A percentile compares a stretch with the other conserved stretches of the same genome.
phyloP scores from a whole-genome alignment of 2,888 invertebrate species.

The Lydus trimaculatus region DNA sequence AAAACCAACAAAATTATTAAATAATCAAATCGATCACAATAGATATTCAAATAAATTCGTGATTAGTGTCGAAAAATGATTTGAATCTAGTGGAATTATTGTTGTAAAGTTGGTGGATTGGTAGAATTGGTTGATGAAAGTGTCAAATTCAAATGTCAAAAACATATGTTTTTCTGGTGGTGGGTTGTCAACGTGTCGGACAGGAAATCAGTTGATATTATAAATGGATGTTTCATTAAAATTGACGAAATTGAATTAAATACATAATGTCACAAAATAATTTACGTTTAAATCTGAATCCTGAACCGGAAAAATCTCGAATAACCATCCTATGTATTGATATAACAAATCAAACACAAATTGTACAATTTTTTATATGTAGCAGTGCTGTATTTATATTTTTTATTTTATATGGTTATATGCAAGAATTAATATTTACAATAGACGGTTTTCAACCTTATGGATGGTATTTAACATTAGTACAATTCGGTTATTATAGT shows the following conservation, averaged over 20 bases:
- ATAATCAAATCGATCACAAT: neutral
- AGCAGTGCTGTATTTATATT: conserved; percentile 84
- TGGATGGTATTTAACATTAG: conserved; percentile 90
- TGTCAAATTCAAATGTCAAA: conserved; percentile 14
- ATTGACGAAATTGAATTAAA: conserved; percentile 9
- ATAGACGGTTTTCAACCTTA: conserved; percentile 88
- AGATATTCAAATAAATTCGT: neutral
- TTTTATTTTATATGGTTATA: conserved; percentile 90
- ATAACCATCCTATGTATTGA: conserved; percentile 78
- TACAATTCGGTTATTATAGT: conserved; percentile 90
- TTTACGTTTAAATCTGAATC: conserved; percentile 39
- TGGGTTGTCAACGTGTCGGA: conserved; percentile 40
- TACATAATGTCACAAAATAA: conserved; percentile 31
- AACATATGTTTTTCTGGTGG: conserved; percentile 22
- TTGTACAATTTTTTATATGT: conserved; percentile 78
- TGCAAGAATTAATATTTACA: conserved; percentile 91
- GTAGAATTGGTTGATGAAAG: neutral
- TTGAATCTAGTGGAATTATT: neutral
- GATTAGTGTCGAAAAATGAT: neutral
- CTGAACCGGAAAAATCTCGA: conserved; percentile 57
- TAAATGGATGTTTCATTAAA: neutral
- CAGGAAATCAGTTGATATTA: neutral
- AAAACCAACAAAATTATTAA: neutral
- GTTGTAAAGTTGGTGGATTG: conserved; percentile 7
- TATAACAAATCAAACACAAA: conserved; percentile 70